A percentile compares a stretch with the other conserved stretches of the same genome.
Evolutionary conservation across 37 sponge, comb jelly and placozoan genomes (phyloP).

Genomic region (Mnemiopsis leidyi): DNA sequence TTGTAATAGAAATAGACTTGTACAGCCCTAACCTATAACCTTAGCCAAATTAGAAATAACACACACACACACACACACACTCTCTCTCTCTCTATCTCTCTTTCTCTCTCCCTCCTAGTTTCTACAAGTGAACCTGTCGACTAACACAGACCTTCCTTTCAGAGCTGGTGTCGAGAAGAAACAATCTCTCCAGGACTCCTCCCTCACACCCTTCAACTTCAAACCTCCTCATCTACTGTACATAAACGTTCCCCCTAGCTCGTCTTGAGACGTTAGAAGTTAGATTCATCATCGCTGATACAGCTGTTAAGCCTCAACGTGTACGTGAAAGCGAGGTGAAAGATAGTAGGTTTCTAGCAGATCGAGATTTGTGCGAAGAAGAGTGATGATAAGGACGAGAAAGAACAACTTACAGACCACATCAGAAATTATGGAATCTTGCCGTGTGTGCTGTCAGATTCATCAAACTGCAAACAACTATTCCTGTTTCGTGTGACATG

Average conservation of each 20-base stretch:
- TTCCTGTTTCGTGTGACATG: background rate
- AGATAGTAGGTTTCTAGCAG: background rate
- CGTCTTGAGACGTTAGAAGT: background rate
- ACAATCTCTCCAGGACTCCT: background rate
- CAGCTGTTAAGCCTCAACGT: background rate
- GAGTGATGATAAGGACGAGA: background rate
- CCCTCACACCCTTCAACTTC: constrained; percentile 19
- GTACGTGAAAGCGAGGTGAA: background rate
- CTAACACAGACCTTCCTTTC: too few species aligned
- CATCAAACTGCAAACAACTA: background rate
- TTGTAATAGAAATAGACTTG: too few species aligned
- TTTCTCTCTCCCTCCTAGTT: too few species aligned
- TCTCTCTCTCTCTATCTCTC: too few species aligned
- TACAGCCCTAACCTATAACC: too few species aligned
- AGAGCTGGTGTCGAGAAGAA: background rate
- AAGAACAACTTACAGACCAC: background rate
- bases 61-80: too few species aligned
- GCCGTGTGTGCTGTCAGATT: background rate
- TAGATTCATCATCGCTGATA: background rate
- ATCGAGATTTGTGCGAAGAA: background rate
- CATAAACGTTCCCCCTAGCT: constrained; percentile 13
- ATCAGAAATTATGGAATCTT: too few species aligned
- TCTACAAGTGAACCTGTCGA: too few species aligned
- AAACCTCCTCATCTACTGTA: constrained; percentile 39
- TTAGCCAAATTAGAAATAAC: too few species aligned